Conservation (phyloP, 2,888 invertebrate species). For the Oxyscelio sp. region DNA sequence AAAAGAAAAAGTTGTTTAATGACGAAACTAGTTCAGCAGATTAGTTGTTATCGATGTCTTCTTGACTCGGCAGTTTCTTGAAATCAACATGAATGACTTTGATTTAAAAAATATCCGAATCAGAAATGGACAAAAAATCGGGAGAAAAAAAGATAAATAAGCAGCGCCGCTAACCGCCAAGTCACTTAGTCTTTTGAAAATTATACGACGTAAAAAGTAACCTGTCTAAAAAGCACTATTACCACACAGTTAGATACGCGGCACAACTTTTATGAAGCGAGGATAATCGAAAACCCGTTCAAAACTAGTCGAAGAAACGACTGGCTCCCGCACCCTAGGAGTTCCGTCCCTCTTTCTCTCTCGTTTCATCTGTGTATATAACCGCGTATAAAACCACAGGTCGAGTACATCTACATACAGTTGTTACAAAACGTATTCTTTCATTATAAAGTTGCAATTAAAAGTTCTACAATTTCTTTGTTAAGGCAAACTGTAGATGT, state of each 20-base stretch:
- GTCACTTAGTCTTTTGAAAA: slow-evolving; percentile 74
- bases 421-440: slow-evolving; percentile 9
- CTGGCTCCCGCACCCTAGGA: slow-evolving; percentile 73
- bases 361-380: slow-evolving; percentile 19
- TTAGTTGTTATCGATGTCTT: too few species aligned
- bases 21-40: too few species aligned
- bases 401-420: slow-evolving; percentile 33
- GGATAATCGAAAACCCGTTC: slow-evolving; percentile 73
- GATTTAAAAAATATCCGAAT: slow-evolving; percentile 21
- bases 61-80: slow-evolving; percentile 29
- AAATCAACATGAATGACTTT: slow-evolving; percentile 28
- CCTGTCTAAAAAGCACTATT: slow-evolving; percentile 73
- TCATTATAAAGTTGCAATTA: slow-evolving; percentile 6
- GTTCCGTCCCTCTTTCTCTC: slow-evolving; percentile 63
- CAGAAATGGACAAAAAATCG: slow-evolving; percentile 2
- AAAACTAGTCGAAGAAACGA: slow-evolving; percentile 75
- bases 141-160: slow-evolving; percentile 56
- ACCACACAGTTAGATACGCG: slow-evolving; percentile 75
- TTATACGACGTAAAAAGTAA: slow-evolving; percentile 71
- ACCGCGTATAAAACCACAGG: slow-evolving; percentile 19
- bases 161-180: slow-evolving; percentile 61
- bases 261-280: slow-evolving; percentile 75
- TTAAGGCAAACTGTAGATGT: too few species aligned
- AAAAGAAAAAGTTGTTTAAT: too few species aligned
- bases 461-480: too few species aligned